Evolutionary conservation across 2,113 vertebrate species (phyloP), one percentile per base, ranked within the genome.

Genomic region (Spheniscus mendiculus): DNA sequence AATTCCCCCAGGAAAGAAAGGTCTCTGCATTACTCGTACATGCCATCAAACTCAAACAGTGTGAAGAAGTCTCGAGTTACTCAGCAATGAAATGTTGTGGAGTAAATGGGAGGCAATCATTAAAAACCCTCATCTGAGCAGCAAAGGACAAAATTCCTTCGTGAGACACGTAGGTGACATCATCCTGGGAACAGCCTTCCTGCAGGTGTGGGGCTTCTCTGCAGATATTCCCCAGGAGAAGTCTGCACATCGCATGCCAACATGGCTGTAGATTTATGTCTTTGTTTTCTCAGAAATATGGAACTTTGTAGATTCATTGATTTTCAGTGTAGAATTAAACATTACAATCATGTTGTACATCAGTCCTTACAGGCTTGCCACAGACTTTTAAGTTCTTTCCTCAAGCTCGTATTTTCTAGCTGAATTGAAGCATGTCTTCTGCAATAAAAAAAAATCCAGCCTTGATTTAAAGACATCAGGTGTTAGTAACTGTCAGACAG

Each of bases 1-100:
- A 97, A 97, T 96, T 97, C 77, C 96, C 87, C 36, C 56, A 92
- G 91, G 94, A 95, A 94, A 80, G 25, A 87, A 92, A 95, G 27
- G 53, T 91, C 53, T 93, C 80, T 72, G 70, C 77, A 82, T 93
- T 96, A 91, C 56, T 72, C 0, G 3, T 87, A 85, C 32, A 29
- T n/a, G 53, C 44, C 70, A 89, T 87, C 87, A 94, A 87, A 93
- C n/a, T 95, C 77, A 94, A 96, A 89, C 0, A 12, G n/a, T 79
- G 81, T 91, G 81, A 95, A 95, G 72, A 70, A 84, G 12, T 83
- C 83, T 79, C 12, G 1, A 90, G 67, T 79, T 90, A 87, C 50
- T 87, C 86, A 69, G 80, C 77, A 95, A 82, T 69, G 36, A 92
- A 91, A 91, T 72, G 45, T 42, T 91, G 44, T 69, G 61, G 34